Base-by-base conservation (phyloP, 2,113 vertebrate genomes). In the Melanocharis versteri region DNA sequence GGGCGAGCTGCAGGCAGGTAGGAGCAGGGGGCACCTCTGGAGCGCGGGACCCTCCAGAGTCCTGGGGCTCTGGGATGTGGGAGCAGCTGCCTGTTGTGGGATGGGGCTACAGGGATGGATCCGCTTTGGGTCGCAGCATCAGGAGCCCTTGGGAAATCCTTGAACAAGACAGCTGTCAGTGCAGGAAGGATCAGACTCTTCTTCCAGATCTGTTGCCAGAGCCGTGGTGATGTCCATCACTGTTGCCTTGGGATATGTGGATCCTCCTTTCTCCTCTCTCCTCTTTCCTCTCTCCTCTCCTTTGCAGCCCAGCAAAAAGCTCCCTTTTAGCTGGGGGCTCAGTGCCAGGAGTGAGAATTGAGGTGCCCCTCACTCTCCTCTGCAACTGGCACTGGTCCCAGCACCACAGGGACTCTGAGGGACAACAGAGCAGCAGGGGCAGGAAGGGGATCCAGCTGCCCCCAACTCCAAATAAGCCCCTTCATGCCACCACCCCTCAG, bases 1-100 rank as follows among this genome's bases (percentile, higher is more conserved):
- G 94, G 73, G 83, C 87, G 1, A 94, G 95, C 87, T 91, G 94
- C 93, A 95, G 93, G 87, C 94, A 96, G 95, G 96, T 95, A 96
- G 93, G 95, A 95, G n/a, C 35, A 5, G 13, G 42, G 65, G 57
- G 5, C 7, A 18, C 9, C 14, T 21, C 45, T 9, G 13, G 53
- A 42, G 12, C 0, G 0, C 0, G 4, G 80, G 53, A n/a, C 3
- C 24, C 21, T 11, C 10, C 0, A 0, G 6, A 1, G 33, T 5
- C 24, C 37, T 0, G 3, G 58, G 64, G 72, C 10, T 73, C 73
- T 0, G 11, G 81, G 73, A 11, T 24, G 28, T 11, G 71, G 77
- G 76, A 68, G 27, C 0, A 0, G 50, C 16, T n/a, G n/a, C 9
- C 64, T 0, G 2, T 4, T 35, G 37, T 18, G 68, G 77, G 77